A percentile compares a stretch with the other conserved stretches of the same genome.
These are phyloP conservation scores for Halisarca cf. caerulea DNA, from an alignment of 37 sponge, comb jelly and placozoan genomes.

Conservation along the genomic window DNA sequence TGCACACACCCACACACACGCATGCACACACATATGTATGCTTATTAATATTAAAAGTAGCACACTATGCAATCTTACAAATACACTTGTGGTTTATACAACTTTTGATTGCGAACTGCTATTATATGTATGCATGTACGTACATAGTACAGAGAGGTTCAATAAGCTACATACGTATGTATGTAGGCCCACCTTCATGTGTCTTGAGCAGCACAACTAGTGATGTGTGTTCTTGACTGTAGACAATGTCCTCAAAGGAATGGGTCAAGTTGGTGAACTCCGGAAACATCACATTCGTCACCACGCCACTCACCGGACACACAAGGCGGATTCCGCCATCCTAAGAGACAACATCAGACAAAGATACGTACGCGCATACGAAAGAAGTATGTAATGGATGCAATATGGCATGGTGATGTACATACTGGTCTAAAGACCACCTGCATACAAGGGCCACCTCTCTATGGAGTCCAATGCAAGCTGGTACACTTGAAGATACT, in stretches of 20 bases:
- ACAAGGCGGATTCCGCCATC: conserved; percentile 71
- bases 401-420: no score
- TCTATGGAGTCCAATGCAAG: no score
- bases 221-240: conserved; percentile 25
- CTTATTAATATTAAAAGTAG: background rate
- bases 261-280: conserved; percentile 38
- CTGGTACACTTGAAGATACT: no score
- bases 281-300: conserved; percentile 57
- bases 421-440: no score
- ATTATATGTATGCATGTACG: background rate
- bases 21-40: background rate
- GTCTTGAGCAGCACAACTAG: conserved; percentile 50
- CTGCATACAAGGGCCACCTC: no score
- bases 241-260: conserved; percentile 37
- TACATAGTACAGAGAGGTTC: background rate
- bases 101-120: background rate
- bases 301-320: conserved; percentile 55
- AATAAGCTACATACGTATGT: background rate
- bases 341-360: background rate
- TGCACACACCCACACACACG: no score
- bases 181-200: conserved; percentile 14
- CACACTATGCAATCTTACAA: no score
- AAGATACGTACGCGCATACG: background rate
- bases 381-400: no score
- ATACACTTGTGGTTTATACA: background rate